Evolutionary conservation across 2,888 invertebrate genomes (phyloP).

Genomic region (Melanostoma mellinum): DNA sequence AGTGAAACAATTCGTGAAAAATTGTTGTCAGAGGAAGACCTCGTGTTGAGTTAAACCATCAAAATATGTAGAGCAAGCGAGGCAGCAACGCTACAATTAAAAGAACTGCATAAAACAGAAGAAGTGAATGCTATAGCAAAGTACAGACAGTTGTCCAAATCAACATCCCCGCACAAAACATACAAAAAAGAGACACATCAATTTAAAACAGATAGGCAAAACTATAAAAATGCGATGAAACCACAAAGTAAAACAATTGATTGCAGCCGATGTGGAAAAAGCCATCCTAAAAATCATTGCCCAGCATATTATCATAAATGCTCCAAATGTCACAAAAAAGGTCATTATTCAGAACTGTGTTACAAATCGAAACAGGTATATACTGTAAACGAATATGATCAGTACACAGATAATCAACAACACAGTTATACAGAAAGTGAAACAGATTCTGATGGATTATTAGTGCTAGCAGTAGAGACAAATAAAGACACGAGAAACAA

Average conservation of each 20-base stretch:
- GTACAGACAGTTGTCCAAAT: constrained; percentile 1
- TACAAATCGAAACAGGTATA: background rate
- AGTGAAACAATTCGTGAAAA: constrained; percentile 30
- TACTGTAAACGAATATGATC: background rate
- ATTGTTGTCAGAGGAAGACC: constrained; percentile 22
- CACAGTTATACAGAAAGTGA: background rate
- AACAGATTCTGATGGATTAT: constrained; percentile 1
- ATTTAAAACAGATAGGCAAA: background rate
- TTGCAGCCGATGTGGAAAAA: constrained; percentile 12
- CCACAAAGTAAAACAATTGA: background rate
- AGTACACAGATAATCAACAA: too few species aligned
- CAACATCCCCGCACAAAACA: background rate
- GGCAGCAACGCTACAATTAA: constrained; percentile 25
- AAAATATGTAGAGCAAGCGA: constrained; percentile 41
- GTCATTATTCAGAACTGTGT: constrained; percentile 1
- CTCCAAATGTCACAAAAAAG: constrained; percentile 1
- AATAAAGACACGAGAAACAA: constrained; percentile 18
- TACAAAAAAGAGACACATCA: background rate
- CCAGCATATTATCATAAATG: constrained; percentile 4
- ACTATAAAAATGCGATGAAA: too few species aligned
- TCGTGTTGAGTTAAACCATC: background rate
- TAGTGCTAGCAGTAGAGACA: constrained; percentile 6
- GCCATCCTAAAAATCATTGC: background rate
- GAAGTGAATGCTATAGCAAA: constrained; percentile 18
- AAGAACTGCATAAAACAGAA: constrained; percentile 29